Evolutionary conservation across 2,797 vertebrate species (phyloP).

Genomic region (Novumbra hubbsi): DNA sequence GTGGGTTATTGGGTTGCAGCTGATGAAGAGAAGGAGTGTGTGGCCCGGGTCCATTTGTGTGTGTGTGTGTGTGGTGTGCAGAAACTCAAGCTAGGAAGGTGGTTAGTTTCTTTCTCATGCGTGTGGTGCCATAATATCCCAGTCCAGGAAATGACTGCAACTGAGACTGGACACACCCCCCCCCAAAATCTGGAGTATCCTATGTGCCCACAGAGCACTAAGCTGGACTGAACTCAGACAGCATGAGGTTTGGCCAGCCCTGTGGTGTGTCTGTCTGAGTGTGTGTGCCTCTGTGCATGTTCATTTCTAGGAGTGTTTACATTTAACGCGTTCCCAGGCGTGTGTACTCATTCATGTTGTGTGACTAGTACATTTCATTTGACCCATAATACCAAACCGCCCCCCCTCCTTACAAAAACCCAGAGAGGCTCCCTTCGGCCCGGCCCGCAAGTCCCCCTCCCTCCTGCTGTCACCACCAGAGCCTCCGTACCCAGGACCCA

Average conservation of each 20-base stretch:
- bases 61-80: not conserved
- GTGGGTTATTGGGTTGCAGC: conserved; percentile 6
- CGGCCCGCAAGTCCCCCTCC: not conserved
- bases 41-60: not conserved
- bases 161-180: conserved; percentile 7
- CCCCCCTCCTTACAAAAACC: too few species aligned
- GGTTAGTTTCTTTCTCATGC: conserved; percentile 17
- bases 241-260: not conserved
- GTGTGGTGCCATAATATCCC: conserved; percentile 22
- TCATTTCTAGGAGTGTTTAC: too few species aligned
- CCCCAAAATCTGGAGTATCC: conserved; percentile 3
- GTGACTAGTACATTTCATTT: not conserved
- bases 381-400: not conserved
- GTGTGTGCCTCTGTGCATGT: not conserved
- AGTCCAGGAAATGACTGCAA: conserved; percentile 44
- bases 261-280: not conserved
- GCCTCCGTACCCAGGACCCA: not conserved
- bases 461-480: not conserved
- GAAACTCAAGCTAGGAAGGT: not conserved
- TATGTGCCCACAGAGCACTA: not conserved
- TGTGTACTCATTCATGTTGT: not conserved
- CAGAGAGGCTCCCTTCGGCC: not conserved
- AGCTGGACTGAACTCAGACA: conserved; percentile 1
- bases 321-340: too few species aligned
- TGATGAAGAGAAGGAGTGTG: conserved; percentile 3